Evolutionary conservation across 2,113 vertebrate species (phyloP).

Genomic region (Coreoperca whiteheadi): DNA sequence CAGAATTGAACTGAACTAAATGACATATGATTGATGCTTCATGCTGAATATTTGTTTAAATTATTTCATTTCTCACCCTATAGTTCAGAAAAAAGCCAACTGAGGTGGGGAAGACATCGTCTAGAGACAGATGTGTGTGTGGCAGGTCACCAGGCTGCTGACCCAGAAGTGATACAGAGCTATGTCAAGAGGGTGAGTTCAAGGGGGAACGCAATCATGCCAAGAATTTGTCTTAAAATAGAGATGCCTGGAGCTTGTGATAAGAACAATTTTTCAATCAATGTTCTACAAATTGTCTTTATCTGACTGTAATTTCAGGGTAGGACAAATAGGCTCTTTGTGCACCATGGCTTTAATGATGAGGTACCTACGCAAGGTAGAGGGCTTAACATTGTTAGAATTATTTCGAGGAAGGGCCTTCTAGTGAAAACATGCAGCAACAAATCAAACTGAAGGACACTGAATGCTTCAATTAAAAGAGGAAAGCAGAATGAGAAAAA

Average conservation of each 20-base stretch:
- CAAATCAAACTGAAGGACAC: not conserved
- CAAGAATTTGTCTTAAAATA: not conserved
- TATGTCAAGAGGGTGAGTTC: slow-evolving; percentile 92
- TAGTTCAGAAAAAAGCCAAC: slow-evolving; percentile 78
- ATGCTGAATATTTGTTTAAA: slow-evolving; percentile 1
- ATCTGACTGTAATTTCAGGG: slow-evolving; percentile 9
- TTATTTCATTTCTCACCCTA: slow-evolving; percentile 7
- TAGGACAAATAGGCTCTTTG: not conserved
- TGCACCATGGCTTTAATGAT: not conserved
- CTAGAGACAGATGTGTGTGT: slow-evolving; percentile 92
- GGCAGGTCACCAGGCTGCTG: slow-evolving; percentile 85
- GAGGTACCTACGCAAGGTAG: not conserved
- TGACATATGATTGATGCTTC: not conserved
- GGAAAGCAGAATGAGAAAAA: not conserved
- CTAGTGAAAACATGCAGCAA: not conserved
- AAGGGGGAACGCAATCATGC: not conserved
- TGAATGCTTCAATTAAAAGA: not conserved
- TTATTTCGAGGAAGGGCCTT: slow-evolving; percentile 14
- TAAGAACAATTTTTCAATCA: slow-evolving; percentile 16
- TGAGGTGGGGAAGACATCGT: slow-evolving; percentile 71
- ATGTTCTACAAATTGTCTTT: not conserved
- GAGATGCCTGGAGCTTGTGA: not conserved
- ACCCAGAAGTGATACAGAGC: slow-evolving; percentile 90
- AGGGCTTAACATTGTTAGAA: slow-evolving; percentile 9
- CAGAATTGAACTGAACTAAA: slow-evolving; percentile 28